Conservation (phyloP, 2,113 vertebrate genomes). For the human region DNA sequence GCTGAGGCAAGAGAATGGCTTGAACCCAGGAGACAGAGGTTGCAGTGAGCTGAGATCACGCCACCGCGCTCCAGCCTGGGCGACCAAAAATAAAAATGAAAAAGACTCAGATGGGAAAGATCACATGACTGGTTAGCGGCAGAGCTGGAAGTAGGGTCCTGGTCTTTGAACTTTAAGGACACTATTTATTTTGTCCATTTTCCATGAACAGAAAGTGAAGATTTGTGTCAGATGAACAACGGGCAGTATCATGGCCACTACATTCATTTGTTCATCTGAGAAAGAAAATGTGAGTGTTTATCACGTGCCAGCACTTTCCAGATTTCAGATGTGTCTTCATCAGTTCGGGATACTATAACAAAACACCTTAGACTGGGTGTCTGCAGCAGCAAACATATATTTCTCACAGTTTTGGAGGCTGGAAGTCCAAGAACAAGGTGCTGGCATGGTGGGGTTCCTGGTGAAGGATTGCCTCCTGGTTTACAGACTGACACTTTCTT, state of each 20-base stretch:
- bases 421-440: neutral
- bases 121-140: neutral
- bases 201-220: neutral
- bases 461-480: neutral
- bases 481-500: too few species aligned
- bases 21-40: too few species aligned
- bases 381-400: accelerated
- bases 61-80: too few species aligned
- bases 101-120: neutral
- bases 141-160: neutral
- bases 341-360: neutral
- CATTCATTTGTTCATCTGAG: neutral
- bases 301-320: accelerated
- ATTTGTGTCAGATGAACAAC: neutral
- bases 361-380: neutral
- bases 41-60: too few species aligned
- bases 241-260: accelerated
- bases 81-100: too few species aligned
- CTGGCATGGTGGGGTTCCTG: neutral
- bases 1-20: too few species aligned
- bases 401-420: neutral
- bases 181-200: neutral
- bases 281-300: neutral
- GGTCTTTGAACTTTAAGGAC: neutral
- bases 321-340: accelerated